Base-by-base conservation (phyloP, 2,797 vertebrate genomes). In the Takifugu rubripes region DNA sequence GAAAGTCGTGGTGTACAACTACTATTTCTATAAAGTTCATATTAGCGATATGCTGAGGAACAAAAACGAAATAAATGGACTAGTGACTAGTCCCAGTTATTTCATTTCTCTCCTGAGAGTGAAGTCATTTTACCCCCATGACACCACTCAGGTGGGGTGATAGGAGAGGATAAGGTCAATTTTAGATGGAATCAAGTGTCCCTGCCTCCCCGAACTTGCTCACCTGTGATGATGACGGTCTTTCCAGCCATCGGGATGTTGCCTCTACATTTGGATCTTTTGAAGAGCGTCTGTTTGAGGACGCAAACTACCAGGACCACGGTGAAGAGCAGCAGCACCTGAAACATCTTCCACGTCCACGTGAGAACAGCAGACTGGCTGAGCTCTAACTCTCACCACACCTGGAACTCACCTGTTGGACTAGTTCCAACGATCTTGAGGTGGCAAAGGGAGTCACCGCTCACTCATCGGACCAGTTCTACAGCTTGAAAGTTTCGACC, bases 141-240 rank as follows among this genome's bases (percentile, higher is more conserved):
- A 21, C 21, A 1, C 21, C 21, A 21, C 21, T 21, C 21, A 21
- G 21, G 21, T 21, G 21, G 21, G 21, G 21, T 21, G 21, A 21
- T 21, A 21, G 21, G 21, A 21, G 21, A 21, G 21, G 21, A 21
- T 21, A 21, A 21, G 21, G 21, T 21, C 21, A 21, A 21, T 21
- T 21, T 21, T 1, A 21, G 21, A 21, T 21, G 21, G 21, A 21
- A 21, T 21, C 21, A 21, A 21, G 21, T 21, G 21, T 21, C 21
- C 21, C 21, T 21, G 21, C 21, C 21, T 21, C 21, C 21, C 21
- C 21, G 21, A 21, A 7, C 4, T 3, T 3, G 4, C 78, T 91
- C 89, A 93, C 93, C 93, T 43, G 93, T 94, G 52, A 94, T 86
- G 14, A 94, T 75, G 6, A 83, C 91, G 0, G 91, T 93, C 74